Base-by-base conservation (phyloP, 2,888 invertebrate species). In the Ormyrus pomaceus region DNA sequence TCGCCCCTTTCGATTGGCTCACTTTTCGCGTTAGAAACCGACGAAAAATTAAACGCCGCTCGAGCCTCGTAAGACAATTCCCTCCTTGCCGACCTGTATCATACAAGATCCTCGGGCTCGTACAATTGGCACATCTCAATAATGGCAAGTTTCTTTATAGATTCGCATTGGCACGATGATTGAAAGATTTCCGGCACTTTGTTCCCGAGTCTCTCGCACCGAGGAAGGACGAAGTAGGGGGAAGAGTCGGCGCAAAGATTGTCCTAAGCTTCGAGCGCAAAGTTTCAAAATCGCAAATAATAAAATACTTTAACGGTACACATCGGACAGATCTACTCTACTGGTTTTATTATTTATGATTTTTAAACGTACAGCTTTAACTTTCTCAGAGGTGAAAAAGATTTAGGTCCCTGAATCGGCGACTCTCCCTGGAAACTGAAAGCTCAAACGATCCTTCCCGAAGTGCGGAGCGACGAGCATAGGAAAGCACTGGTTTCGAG, bases 111-210 rank as follows among this genome's bases (percentile, higher is more conserved):
- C 55, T 64, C 75, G 74, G 59, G 72, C 51, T 61, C 34, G 48
- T 64, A 73, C 53, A 86, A 88, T 90, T 89, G 90, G 90, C 90
- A 90, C 90, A 87, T 88, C 77, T 87, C 85, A 84, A 87, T 75
- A 80, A 89, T 89, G 90, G 89, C 89, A 89, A 89, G 87, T 87
- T 87, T 59, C 48, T 76, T 48, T 61, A 61, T 61, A 48, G 9
- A 66, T 56, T 88, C 83, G 84, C 81, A 87, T 90, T 90, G 90
- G 90, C 90, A 90, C 90, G 86, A 87, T 87, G 82, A 86, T 84
- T 84, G 83, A 83, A 84, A 84, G 84, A 84, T 84, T 74, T 77
- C 62, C 62, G 74, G 81, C 34, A 34, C 34, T 34, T 34, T 81
- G 70, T 79, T 70, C 61, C 46, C 51, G 56, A 46, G 10, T 58